A percentile compares a stretch with the other conserved stretches of the same genome.
Evolutionary conservation across 1,140 invertebrate genomes (phyloP).

Genomic region (Papilio glaucus): DNA sequence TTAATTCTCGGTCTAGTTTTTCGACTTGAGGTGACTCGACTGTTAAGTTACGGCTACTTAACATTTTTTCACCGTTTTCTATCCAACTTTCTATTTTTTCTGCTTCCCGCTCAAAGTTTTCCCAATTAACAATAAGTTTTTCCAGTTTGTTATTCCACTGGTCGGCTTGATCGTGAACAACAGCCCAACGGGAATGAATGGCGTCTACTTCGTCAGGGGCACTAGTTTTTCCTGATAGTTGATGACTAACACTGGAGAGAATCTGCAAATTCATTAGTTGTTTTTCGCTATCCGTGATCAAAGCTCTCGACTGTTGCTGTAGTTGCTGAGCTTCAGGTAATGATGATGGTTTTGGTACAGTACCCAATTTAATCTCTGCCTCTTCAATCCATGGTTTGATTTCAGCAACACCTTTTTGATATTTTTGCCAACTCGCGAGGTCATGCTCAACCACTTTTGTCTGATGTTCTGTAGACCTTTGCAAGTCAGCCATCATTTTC

Average conservation of each 20-base stretch:
- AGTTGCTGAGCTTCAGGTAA: conserved; percentile 91
- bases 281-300: conserved; percentile 90
- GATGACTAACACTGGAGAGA: conserved; percentile 88
- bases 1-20: conserved; percentile 89
- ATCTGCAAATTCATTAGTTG: conserved; percentile 89
- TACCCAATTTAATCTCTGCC: conserved; percentile 90
- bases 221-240: conserved; percentile 88
- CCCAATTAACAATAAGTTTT: conserved; percentile 91
- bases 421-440: conserved; percentile 92
- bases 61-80: conserved; percentile 85
- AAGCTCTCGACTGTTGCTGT: conserved; percentile 87
- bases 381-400: conserved; percentile 95
- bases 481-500: conserved; percentile 87
- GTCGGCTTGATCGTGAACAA: conserved; percentile 88
- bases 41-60: conserved; percentile 84
- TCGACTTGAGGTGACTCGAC: conserved; percentile 87
- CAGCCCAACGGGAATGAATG: conserved; percentile 90
- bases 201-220: conserved; percentile 92
- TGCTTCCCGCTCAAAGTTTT: conserved; percentile 89
- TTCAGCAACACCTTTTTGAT: conserved; percentile 90
- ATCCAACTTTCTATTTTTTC: conserved; percentile 90
- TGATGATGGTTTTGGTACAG: conserved; percentile 88
- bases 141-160: conserved; percentile 91
- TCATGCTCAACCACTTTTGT: conserved; percentile 89
- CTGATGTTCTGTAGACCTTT: conserved; percentile 88